Evolutionary conservation across 2,888 invertebrate species (phyloP).

Genomic region (Macaria notata): DNA sequence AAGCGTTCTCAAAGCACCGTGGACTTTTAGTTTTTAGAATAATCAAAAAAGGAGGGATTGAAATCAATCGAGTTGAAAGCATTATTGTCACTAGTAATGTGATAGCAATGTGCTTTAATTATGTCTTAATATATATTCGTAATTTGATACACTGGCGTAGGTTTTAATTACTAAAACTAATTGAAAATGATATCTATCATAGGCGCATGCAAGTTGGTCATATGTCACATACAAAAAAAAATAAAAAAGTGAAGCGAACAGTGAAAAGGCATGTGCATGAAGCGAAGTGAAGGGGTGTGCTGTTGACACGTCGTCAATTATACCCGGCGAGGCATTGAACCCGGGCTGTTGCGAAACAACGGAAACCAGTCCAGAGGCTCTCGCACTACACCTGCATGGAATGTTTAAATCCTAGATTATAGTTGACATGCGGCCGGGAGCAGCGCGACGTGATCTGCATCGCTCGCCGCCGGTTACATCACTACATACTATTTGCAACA

Average conservation of each 20-base stretch:
- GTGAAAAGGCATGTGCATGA: constrained; percentile 5
- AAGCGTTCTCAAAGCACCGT: background rate
- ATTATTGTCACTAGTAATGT: no score
- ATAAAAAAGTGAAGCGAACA: background rate
- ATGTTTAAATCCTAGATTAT: constrained; percentile 80
- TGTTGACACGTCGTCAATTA: constrained; percentile 74
- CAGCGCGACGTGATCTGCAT: constrained; percentile 66
- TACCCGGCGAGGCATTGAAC: constrained; percentile 78
- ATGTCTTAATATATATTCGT: no score
- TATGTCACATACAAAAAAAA: no score
- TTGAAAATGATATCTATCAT: no score
- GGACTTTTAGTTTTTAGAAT: no score
- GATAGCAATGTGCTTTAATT: no score
- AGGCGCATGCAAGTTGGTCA: no score
- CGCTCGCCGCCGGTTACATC: constrained; percentile 57
- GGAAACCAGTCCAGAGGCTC: constrained; percentile 74
- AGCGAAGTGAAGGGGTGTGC: constrained; percentile 66
- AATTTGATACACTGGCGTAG: no score
- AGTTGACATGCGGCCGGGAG: constrained; percentile 72
- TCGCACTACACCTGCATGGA: constrained; percentile 71
- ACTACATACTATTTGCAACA: constrained; percentile 45
- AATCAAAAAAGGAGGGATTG: background rate
- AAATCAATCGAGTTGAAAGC: no score
- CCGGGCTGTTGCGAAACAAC: constrained; percentile 80
- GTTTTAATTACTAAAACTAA: no score